Conservation (phyloP, 1,140 invertebrate genomes). For the Asobara japonica region DNA sequence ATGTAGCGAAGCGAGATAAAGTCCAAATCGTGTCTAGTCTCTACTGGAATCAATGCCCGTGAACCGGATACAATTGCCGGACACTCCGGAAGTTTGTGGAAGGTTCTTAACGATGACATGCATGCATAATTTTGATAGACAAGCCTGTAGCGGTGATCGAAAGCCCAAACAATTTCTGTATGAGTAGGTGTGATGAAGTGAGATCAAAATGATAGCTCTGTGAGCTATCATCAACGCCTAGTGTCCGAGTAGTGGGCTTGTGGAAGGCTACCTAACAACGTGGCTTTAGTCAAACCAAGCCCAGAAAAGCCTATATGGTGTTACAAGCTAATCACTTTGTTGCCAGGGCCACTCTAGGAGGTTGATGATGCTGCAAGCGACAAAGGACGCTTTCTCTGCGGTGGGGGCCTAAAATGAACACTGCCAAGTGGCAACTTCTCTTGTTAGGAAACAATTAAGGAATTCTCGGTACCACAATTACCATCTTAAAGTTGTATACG, state of each 20-base stretch:
- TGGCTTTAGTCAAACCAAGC: slow-evolving; percentile 49
- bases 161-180: background rate
- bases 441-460: slow-evolving; percentile 63
- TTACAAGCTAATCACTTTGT: slow-evolving; percentile 62
- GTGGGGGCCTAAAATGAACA: slow-evolving; percentile 10
- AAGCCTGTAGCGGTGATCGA: slow-evolving; percentile 18
- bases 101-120: slow-evolving; percentile 33
- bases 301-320: slow-evolving; percentile 46
- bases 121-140: slow-evolving; percentile 39
- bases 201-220: background rate
- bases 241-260: slow-evolving; percentile 36
- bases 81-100: slow-evolving; percentile 30
- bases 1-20: slow-evolving; percentile 48
- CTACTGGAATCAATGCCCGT: slow-evolving; percentile 36
- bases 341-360: background rate
- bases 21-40: slow-evolving; percentile 51
- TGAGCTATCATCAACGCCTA: slow-evolving; percentile 18
- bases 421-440: slow-evolving; percentile 56
- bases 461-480: slow-evolving; percentile 53
- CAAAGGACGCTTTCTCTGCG: background rate
- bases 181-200: background rate
- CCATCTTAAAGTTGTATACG: slow-evolving; percentile 3
- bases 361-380: slow-evolving; percentile 9
- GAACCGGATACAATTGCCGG: slow-evolving; percentile 33
- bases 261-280: slow-evolving; percentile 40